Evolutionary conservation across 2,888 invertebrate genomes (phyloP), one percentile per base, ranked within the genome.

Genomic region (Dorcus hopei): DNA sequence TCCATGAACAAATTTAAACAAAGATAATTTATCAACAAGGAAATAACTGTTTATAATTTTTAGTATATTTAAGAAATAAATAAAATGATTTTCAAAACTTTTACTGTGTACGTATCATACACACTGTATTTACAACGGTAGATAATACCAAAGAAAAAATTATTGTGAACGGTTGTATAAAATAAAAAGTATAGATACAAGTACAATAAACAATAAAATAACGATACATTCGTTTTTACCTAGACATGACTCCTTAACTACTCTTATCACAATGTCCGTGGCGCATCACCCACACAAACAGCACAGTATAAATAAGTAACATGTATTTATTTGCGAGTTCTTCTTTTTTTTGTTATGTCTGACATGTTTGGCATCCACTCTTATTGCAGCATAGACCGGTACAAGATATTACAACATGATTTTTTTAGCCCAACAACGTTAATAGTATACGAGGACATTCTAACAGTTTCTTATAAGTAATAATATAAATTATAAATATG

Each of bases 281-380:
- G 75, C 73, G 69, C 68, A 69, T 69, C 73, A 71, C 72, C 72
- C 76, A 76, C 77, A 77, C 75, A 75, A 74, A 77, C 76, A 77
- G 76, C 77, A 77, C 77, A 77, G 75, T 77, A 78, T 77, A 77
- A 77, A 77, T 77, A 76, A 78, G 76, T 77, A 78, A 77, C 77
- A 77, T 77, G 76, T 75, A 78, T 72, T 57, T 59, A 61, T 61
- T 63, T 64, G 61, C 62, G 62, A 61, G 64, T 63, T 61, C 61
- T 60, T 57, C 52, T 45, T 33, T 60, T 60, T 60, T 57, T 57
- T 45, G 39, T 60, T 60, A 60, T 49, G 53, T 57, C 49, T 49
- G 72, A 72, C 72, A 72, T 71, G 70, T 73, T 75, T 75, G 74
- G 74, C 75, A 73, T 71, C 67, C 67, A 68, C 65, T 67, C 69